Evolutionary conservation across 2,797 vertebrate species (phyloP).

Genomic region (Hippopotamyrus pictus): DNA sequence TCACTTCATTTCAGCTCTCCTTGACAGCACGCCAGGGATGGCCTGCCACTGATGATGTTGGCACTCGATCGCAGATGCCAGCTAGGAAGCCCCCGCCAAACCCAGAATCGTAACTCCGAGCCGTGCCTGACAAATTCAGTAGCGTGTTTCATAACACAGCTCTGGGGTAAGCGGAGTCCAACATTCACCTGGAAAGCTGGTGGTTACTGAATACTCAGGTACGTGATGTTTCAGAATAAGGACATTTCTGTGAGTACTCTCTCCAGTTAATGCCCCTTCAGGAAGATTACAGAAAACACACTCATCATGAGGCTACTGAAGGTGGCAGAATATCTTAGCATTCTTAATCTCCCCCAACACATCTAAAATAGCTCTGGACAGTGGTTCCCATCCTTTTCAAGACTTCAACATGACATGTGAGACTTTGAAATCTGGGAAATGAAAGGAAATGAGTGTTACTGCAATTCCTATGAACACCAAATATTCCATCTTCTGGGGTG

Average conservation of each 20-base stretch:
- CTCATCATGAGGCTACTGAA: not conserved
- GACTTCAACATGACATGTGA: not conserved
- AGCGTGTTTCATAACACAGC: not conserved
- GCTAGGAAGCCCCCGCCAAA: not conserved
- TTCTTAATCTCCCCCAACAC: not conserved
- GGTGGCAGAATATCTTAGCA: not conserved
- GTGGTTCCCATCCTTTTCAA: not conserved
- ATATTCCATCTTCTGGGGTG: not conserved
- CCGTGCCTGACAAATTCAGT: not conserved
- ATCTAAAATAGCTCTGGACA: not conserved
- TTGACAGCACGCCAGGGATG: slow-evolving; percentile 5
- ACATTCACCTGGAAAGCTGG: not conserved
- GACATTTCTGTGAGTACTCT: not conserved
- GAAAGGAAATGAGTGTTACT: not conserved
- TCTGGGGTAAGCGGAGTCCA: not conserved
- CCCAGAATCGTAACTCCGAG: not conserved
- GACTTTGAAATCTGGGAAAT: not conserved
- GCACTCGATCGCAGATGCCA: not conserved
- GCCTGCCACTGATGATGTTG: not conserved
- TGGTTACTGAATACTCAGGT: not conserved
- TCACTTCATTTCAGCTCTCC: not conserved
- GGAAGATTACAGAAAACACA: not conserved
- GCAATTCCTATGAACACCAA: not conserved
- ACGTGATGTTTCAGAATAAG: not conserved
- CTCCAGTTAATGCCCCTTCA: not conserved